Evolutionary conservation across 2,797 vertebrate genomes (phyloP).

Genomic region (Amblyraja radiata): DNA sequence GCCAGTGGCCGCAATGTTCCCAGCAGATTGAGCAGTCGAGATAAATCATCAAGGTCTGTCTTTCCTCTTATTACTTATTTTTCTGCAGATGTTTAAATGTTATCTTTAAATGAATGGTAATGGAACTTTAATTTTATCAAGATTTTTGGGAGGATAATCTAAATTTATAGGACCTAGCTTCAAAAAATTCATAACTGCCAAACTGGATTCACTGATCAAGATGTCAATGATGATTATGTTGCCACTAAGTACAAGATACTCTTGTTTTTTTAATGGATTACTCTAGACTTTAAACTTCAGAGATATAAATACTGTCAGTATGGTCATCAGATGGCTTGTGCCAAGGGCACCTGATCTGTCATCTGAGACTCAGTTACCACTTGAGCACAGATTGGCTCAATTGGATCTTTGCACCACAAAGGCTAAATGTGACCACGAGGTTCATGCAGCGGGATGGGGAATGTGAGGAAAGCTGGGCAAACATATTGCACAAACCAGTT

Average conservation of each 20-base stretch:
- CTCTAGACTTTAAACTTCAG: too few relatives aligned
- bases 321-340: too few relatives aligned
- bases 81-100: neutral
- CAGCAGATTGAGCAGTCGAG: neutral
- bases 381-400: too few relatives aligned
- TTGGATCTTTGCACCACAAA: too few relatives aligned
- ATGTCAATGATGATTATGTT: neutral
- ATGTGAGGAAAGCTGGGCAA: too few relatives aligned
- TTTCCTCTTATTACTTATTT: neutral
- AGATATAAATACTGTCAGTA: too few relatives aligned
- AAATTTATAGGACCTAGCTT: neutral
- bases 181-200: neutral
- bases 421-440: too few relatives aligned
- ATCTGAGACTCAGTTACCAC: too few relatives aligned
- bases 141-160: neutral
- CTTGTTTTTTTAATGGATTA: neutral
- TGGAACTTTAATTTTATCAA: neutral
- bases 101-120: neutral
- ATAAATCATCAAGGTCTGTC: slow-evolving; percentile 21
- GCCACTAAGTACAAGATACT: neutral
- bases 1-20: neutral
- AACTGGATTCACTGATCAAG: neutral
- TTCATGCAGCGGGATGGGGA: too few relatives aligned
- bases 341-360: too few relatives aligned
- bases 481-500: neutral